These are phyloP conservation scores for Smutsia gigantea DNA, from an alignment of 2,797 vertebrate species.

Conservation along the genomic window DNA sequence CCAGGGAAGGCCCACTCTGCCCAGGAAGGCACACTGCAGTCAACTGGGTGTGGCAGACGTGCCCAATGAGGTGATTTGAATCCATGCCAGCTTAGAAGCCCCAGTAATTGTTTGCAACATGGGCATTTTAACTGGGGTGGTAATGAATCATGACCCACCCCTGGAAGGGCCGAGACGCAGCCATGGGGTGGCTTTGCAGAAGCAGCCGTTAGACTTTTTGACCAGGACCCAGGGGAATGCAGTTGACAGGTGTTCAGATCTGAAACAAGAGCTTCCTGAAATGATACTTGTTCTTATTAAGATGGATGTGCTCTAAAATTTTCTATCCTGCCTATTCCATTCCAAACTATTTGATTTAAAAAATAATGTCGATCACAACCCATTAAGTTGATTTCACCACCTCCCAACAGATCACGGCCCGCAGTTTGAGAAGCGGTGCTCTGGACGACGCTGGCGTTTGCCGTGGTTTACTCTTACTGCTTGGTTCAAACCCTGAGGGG, in stretches of 20 bases:
- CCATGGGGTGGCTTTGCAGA: rapidly evolving
- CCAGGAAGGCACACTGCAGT: rapidly evolving
- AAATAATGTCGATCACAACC: not conserved
- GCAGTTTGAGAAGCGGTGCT: rapidly evolving
- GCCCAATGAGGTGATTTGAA: rapidly evolving
- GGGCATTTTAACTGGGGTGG: rapidly evolving
- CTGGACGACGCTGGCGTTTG: rapidly evolving
- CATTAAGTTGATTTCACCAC: not conserved
- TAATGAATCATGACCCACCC: rapidly evolving
- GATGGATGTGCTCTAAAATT: rapidly evolving
- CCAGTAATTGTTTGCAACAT: rapidly evolving
- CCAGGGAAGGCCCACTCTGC: too few relatives aligned
- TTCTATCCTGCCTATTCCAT: not conserved
- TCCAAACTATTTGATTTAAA: not conserved
- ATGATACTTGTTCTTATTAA: rapidly evolving
- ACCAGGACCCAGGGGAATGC: not conserved
- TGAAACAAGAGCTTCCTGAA: not conserved
- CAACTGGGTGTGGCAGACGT: rapidly evolving
- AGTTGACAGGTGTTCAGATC: rapidly evolving
- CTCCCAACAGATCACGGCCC: rapidly evolving
- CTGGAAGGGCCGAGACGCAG: not conserved
- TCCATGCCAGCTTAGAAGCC: not conserved
- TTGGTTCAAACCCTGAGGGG: rapidly evolving
- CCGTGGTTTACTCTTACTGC: rapidly evolving
- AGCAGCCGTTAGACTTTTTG: not conserved